phyloP scores from a whole-genome alignment of 2,888 invertebrate genomes.

The Apomyelois bistriatella region DNA sequence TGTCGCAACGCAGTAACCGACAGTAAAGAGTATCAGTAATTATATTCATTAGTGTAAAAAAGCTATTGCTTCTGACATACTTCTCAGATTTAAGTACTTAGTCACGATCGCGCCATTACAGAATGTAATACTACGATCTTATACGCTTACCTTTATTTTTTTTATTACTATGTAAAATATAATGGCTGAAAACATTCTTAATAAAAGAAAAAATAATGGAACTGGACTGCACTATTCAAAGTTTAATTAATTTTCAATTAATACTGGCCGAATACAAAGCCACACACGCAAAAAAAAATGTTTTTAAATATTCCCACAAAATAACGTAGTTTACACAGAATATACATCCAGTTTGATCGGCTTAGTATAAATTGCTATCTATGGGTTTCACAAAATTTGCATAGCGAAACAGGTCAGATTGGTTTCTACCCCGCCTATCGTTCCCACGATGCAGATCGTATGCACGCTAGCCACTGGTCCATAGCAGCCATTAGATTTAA shows the following conservation, averaged over 20 bases:
- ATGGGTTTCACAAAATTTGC: slow-evolving; percentile 53
- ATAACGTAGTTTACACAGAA: background rate
- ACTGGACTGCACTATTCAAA: too few species aligned
- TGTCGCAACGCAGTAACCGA: background rate
- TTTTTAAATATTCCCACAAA: background rate
- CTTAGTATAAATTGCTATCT: slow-evolving; percentile 27
- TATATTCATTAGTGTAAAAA: background rate
- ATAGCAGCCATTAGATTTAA: slow-evolving; percentile 1
- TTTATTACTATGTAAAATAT: background rate
- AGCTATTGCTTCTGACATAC: slow-evolving; percentile 1
- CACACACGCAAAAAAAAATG: background rate
- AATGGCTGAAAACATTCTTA: background rate
- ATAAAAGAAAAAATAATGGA: background rate
- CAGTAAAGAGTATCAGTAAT: background rate
- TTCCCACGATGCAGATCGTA: slow-evolving; percentile 33
- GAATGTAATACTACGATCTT: background rate
- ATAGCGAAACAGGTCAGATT: slow-evolving; percentile 65
- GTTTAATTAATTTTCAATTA: too few species aligned
- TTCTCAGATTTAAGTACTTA: background rate
- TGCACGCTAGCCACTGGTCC: slow-evolving; percentile 10
- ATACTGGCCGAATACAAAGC: background rate
- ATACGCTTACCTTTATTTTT: too few species aligned
- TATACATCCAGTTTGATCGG: slow-evolving; percentile 32
- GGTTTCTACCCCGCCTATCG: slow-evolving; percentile 33
- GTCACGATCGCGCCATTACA: background rate